Base-by-base conservation (phyloP, 2,113 vertebrate genomes). In the Anoura caudifer region DNA sequence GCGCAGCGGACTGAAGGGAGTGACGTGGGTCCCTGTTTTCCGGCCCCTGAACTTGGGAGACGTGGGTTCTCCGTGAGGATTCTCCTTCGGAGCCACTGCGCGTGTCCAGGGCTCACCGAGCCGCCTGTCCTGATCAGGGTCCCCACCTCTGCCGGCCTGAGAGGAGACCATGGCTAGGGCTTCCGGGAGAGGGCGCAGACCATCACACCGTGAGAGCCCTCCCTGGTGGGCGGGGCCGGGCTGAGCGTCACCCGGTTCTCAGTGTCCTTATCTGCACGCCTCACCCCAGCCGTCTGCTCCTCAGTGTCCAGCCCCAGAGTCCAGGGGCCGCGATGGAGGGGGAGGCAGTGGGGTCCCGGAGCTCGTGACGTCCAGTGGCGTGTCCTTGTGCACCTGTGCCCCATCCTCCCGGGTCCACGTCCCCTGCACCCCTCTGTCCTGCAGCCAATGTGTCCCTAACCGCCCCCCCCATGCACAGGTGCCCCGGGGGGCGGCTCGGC, bases 391-490 rank as follows among this genome's bases (percentile, higher is more conserved):
- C 28, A 5, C 28, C 26, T 12, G 61, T 14, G 24, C 28, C 16
- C 24, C 11, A 5, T 33, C 16, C 61, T 7, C 28, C 31, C 12
- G 2, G 61, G 28, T 1, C 12, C 28, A 65, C 5, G 5, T 12
- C 61, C 61, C 12, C 28, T 5, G 26, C 12, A 4, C 59, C 11
- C 1, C 59, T 63, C 61, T 31, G 61, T 63, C 61, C 61, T 31
- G 61, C 12, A 13, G 61, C 28, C 61, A 4, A 5, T 33, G 61
- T 15, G 61, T 33, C 11, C 61, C 14, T 5, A 33, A 7, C n/a
- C n/a, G n/a, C n/a, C n/a, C n/a, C n/a, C 28, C 28, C 9, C 1
- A 22, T 10, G 4, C 59, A 12, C 26, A 4, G 26, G 59, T 1
- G 24, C 59, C 59, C 59, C 26, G 13, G 59, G 24, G 24, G 59